Evolutionary conservation across 2,888 invertebrate genomes (phyloP).

Genomic region (Coelinius sp.): DNA sequence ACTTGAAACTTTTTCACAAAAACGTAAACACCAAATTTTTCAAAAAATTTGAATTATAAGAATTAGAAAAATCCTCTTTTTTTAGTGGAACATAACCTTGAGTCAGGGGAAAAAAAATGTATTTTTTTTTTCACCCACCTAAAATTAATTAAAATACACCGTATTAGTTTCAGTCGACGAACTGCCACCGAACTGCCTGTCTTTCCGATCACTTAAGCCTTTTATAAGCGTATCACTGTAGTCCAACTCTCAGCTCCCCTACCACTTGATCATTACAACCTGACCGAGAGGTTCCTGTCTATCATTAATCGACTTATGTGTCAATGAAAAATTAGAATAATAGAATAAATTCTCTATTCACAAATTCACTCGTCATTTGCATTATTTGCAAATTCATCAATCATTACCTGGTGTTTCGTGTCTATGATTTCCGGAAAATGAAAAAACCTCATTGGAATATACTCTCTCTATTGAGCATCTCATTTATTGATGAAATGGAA

Average conservation of each 20-base stretch:
- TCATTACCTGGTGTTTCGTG: neutral
- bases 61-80: no score
- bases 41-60: no score
- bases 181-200: constrained; percentile 63
- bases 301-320: constrained; percentile 52
- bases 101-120: neutral
- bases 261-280: constrained; percentile 15
- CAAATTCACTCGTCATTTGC: neutral
- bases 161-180: constrained; percentile 56
- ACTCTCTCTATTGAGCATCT: neutral
- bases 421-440: neutral
- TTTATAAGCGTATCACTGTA: constrained; percentile 58
- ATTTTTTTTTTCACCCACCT: constrained; percentile 51
- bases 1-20: constrained; percentile 12
- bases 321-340: constrained; percentile 57
- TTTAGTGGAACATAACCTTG: no score
- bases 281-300: constrained; percentile 39
- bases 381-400: neutral
- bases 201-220: constrained; percentile 46
- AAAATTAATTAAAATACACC: constrained; percentile 41
- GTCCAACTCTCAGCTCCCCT: constrained; percentile 24
- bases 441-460: neutral
- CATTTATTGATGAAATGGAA: neutral
- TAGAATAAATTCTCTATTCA: neutral
- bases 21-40: neutral